Conservation (phyloP, 2,797 vertebrate genomes). For the Sylvilagus floridanus region DNA sequence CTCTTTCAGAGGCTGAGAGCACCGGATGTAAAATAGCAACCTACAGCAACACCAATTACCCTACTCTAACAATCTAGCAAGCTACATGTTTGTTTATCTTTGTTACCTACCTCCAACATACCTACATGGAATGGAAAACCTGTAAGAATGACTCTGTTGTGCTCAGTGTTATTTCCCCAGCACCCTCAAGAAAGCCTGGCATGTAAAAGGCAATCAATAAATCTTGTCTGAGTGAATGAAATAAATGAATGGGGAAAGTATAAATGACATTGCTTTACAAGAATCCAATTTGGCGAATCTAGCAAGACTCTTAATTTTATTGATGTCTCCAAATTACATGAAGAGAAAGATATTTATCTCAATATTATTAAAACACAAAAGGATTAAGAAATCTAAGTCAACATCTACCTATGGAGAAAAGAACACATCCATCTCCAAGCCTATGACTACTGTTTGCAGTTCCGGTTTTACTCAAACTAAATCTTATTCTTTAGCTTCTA, state of each 20-base stretch:
- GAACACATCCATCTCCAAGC: neutral
- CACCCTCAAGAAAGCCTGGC: constrained; percentile 23
- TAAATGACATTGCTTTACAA: constrained; percentile 44
- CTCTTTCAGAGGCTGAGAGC: neutral
- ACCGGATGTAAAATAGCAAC: neutral
- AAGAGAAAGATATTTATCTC: constrained; percentile 43
- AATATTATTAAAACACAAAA: constrained; percentile 57
- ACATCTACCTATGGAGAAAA: constrained; percentile 34
- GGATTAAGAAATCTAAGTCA: constrained; percentile 41
- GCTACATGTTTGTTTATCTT: neutral
- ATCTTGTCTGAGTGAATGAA: constrained; percentile 54
- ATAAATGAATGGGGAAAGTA: constrained; percentile 23
- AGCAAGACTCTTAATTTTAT: constrained; percentile 44
- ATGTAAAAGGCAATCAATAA: constrained; percentile 55
- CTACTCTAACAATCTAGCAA: neutral
- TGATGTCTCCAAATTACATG: constrained; percentile 53
- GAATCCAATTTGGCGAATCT: constrained; percentile 48
- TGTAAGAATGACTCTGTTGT: constrained; percentile 15
- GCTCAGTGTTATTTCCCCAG: constrained; percentile 30
- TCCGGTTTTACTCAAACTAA: neutral
- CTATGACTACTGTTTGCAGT: neutral
- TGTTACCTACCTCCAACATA: neutral
- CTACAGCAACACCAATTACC: neutral
- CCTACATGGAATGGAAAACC: neutral
- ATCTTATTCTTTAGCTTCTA: neutral